These are phyloP conservation scores for Poeciliopsis gracilis DNA, from an alignment of 2,797 vertebrate species.

Conservation along the genomic window DNA sequence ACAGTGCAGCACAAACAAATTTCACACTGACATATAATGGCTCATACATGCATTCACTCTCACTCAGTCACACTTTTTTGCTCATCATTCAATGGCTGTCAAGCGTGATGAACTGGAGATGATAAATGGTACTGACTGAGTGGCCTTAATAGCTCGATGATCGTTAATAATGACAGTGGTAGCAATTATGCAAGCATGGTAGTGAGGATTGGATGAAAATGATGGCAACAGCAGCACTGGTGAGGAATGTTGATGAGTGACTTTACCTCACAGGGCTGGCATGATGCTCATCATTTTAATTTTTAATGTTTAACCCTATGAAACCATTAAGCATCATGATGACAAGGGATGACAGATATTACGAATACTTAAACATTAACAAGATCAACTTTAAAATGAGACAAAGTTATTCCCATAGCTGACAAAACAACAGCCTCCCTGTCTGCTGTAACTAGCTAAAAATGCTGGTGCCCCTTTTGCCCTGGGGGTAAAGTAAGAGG, in stretches of 20 bases:
- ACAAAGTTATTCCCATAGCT: slow-evolving; percentile 27
- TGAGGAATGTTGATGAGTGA: slow-evolving; percentile 4
- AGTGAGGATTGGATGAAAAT: slow-evolving; percentile 10
- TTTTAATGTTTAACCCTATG: slow-evolving; percentile 14
- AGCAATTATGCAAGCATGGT: slow-evolving; percentile 25
- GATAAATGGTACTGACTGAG: slow-evolving; percentile 33
- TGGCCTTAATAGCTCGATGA: slow-evolving; percentile 28
- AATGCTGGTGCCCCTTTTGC: slow-evolving; percentile 39
- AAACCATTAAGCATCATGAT: neutral
- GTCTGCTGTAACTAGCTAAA: slow-evolving; percentile 43
- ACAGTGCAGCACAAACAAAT: slow-evolving; percentile 8
- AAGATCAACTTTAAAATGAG: slow-evolving; percentile 18
- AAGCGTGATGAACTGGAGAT: slow-evolving; percentile 32
- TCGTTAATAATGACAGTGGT: slow-evolving; percentile 30
- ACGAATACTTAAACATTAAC: slow-evolving; percentile 1
- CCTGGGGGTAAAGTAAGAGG: slow-evolving; percentile 36
- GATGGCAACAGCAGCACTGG: neutral
- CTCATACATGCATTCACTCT: slow-evolving; percentile 25
- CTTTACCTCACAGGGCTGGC: neutral
- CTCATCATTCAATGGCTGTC: slow-evolving; percentile 55
- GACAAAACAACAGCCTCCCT: slow-evolving; percentile 38
- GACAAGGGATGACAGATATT: slow-evolving; percentile 10
- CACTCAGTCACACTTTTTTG: slow-evolving; percentile 52
- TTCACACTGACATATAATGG: slow-evolving; percentile 18
- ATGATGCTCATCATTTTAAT: neutral